Conservation (phyloP, 53 echinoderm and acorn worm genomes). For the Patiria pectinifera region DNA sequence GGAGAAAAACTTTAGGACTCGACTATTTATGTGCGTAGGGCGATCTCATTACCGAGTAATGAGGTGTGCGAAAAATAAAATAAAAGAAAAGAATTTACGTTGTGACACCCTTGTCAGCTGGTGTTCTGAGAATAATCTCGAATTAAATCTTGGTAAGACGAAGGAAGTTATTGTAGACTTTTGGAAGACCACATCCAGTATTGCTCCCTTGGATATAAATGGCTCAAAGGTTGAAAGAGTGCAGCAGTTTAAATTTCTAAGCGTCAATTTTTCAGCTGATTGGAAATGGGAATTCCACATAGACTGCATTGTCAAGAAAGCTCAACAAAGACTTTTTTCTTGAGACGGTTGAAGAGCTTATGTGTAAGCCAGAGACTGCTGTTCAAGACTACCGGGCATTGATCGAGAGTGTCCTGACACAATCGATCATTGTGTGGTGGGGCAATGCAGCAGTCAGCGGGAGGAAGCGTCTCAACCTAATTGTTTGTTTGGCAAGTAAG, state of each 20-base stretch:
- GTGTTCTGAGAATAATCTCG: no score
- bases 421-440: conserved; percentile 13
- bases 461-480: not conserved
- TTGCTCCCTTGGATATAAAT: not conserved
- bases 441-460: not conserved
- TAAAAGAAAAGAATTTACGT: no score
- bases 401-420: not conserved
- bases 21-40: no score
- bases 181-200: not conserved
- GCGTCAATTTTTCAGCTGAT: not conserved
- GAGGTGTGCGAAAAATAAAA: no score
- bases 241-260: no score
- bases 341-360: not conserved
- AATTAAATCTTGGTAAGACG: no score
- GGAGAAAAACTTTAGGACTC: no score
- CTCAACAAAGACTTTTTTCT: conserved; percentile 10
- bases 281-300: not conserved
- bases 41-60: no score
- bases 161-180: conserved; percentile 13
- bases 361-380: not conserved
- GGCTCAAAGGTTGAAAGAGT: not conserved
- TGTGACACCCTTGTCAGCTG: no score
- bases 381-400: not conserved
- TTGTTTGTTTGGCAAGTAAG: not conserved
- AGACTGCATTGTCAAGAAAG: not conserved